A percentile compares a stretch with the other conserved stretches of the same genome.
phyloP scores from a whole-genome alignment of 2,797 vertebrate species.

The Molossus alvarezi region DNA sequence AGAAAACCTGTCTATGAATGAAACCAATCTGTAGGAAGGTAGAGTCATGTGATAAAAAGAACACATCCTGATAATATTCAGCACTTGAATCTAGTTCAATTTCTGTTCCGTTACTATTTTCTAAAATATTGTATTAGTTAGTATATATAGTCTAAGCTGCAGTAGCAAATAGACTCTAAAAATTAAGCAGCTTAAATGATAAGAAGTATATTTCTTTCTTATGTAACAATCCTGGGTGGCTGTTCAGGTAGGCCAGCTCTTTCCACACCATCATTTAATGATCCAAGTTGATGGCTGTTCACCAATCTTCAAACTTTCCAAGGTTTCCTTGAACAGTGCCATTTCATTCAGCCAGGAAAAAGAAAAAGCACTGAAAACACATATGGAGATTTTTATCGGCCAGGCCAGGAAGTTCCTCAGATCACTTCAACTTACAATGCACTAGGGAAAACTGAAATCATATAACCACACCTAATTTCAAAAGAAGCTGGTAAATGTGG shows the following conservation, averaged over 20 bases:
- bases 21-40: background rate
- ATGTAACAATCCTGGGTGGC: background rate
- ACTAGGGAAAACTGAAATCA: conserved; percentile 34
- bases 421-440: conserved; percentile 46
- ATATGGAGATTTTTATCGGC: conserved; percentile 46
- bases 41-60: background rate
- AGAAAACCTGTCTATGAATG: conserved; percentile 14
- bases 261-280: background rate
- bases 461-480: conserved; percentile 12
- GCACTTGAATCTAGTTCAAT: conserved; percentile 9
- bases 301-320: conserved; percentile 29
- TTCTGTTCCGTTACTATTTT: conserved; percentile 40
- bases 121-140: conserved; percentile 54
- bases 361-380: conserved; percentile 18
- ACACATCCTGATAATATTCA: background rate
- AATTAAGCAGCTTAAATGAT: conserved; percentile 32
- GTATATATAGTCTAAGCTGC: background rate
- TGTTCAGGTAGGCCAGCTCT: background rate
- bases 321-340: background rate
- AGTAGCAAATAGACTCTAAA: conserved; percentile 37
- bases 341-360: conserved; percentile 29
- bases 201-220: background rate
- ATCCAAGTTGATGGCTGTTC: background rate
- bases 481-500: background rate
- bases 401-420: conserved; percentile 63